These are phyloP conservation scores for Heptranchias perlo DNA, from an alignment of 2,113 vertebrate species.

Conservation along the genomic window DNA sequence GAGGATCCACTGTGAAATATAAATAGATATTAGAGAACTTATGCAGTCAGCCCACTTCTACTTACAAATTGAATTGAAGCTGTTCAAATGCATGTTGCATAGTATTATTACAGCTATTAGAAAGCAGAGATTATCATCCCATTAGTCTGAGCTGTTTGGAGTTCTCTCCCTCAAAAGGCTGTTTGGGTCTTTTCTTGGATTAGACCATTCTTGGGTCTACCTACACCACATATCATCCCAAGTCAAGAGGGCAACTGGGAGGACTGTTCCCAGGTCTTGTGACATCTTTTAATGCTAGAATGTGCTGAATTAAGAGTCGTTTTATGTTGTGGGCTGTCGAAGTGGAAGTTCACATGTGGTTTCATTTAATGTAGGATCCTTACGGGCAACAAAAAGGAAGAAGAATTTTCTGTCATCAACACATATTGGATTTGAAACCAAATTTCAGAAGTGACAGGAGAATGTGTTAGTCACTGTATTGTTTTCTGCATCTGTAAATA, in stretches of 20 bases:
- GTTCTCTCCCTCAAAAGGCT: neutral
- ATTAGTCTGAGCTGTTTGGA: neutral
- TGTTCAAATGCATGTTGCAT: neutral
- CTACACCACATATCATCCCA: neutral
- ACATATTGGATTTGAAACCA: neutral
- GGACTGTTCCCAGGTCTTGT: too few species aligned
- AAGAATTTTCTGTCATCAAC: neutral
- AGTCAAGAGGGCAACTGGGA: neutral
- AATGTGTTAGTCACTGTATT: neutral
- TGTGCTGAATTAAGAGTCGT: neutral
- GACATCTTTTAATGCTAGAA: neutral
- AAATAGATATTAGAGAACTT: neutral
- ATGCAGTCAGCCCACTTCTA: neutral
- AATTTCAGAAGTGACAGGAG: neutral
- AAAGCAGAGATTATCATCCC: neutral
- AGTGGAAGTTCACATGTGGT: neutral
- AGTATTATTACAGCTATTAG: neutral
- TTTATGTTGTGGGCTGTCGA: neutral
- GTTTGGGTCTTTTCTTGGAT: neutral
- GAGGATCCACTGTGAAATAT: neutral
- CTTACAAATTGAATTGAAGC: neutral
- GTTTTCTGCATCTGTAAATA: neutral
- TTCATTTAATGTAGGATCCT: neutral
- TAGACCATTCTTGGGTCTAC: neutral
- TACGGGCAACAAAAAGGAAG: too few species aligned